Percentiles rank a stretch among this genome's conserved stretches.
These are phyloP conservation scores for Hyperoplus lanceolatus DNA, from an alignment of 2,797 vertebrate species.

Conservation along the genomic window DNA sequence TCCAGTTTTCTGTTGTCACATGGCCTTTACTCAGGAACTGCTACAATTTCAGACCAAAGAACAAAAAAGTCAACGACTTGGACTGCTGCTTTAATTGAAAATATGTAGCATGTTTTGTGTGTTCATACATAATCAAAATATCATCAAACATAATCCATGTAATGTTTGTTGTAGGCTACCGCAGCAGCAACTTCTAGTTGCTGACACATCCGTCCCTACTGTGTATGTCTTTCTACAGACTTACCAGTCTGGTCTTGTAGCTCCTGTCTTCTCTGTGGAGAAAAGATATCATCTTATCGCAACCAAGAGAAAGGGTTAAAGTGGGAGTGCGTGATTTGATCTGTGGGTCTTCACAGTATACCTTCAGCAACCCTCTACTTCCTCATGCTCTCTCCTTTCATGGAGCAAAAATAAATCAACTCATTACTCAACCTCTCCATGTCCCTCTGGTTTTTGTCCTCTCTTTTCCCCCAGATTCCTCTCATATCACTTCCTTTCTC, in stretches of 20 bases:
- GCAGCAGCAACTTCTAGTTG: background rate
- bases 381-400: conserved; percentile 36
- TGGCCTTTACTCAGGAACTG: background rate
- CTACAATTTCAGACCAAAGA: background rate
- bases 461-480: conserved; percentile 41
- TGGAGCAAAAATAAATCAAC: conserved; percentile 45
- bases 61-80: no score
- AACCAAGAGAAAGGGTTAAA: conserved; percentile 18
- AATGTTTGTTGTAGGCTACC: background rate
- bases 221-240: conserved; percentile 3
- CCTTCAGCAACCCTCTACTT: conserved; percentile 19
- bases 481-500: conserved; percentile 20
- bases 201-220: background rate
- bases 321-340: conserved; percentile 41
- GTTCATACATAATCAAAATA: background rate
- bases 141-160: background rate
- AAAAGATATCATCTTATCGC: conserved; percentile 29
- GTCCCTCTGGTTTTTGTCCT: conserved; percentile 39
- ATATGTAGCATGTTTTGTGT: background rate
- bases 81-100: background rate
- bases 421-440: conserved; percentile 42
- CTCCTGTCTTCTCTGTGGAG: background rate
- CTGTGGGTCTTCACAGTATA: conserved; percentile 10
- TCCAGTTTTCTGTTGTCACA: no score
- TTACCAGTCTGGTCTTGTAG: background rate